A percentile compares a stretch with the other conserved stretches of the same genome.
Conservation (phyloP, 2,113 vertebrate species). For the Hemiprocne comata region DNA sequence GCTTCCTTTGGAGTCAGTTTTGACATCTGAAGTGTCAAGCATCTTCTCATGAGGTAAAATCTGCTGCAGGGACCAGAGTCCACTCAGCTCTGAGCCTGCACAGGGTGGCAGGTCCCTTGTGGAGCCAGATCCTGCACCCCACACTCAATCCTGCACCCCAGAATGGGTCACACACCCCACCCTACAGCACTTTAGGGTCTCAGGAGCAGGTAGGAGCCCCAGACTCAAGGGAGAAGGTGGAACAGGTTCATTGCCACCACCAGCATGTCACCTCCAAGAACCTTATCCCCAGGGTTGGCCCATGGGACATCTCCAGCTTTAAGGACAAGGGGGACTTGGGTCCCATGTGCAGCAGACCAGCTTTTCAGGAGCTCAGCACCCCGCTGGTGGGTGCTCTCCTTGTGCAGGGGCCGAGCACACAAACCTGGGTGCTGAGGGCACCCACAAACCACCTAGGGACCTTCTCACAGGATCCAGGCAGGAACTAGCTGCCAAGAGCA, state of each 20-base stretch:
- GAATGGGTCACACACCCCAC: fast-evolving
- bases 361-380: not conserved
- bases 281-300: not conserved
- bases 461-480: not conserved
- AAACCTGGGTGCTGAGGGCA: not conserved
- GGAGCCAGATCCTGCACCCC: not conserved
- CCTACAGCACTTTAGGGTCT: not conserved
- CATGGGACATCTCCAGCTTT: fast-evolving
- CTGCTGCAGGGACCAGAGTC: fast-evolving
- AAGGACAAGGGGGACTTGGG: fast-evolving
- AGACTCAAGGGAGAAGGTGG: fast-evolving
- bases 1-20: not conserved
- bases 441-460: not conserved
- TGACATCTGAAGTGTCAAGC: not conserved
- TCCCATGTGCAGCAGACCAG: not conserved
- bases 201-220: not conserved
- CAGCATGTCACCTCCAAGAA: not conserved
- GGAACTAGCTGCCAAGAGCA: not conserved
- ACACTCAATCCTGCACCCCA: not conserved
- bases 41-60: not conserved
- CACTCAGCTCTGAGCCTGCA: not conserved
- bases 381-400: no score
- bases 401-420: not conserved
- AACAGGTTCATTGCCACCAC: not conserved
- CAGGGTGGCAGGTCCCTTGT: not conserved